Evolutionary conservation across 2,888 invertebrate species (phyloP), one percentile per base, ranked within the genome.

Genomic region (Marasmarcha lunaedactyla): DNA sequence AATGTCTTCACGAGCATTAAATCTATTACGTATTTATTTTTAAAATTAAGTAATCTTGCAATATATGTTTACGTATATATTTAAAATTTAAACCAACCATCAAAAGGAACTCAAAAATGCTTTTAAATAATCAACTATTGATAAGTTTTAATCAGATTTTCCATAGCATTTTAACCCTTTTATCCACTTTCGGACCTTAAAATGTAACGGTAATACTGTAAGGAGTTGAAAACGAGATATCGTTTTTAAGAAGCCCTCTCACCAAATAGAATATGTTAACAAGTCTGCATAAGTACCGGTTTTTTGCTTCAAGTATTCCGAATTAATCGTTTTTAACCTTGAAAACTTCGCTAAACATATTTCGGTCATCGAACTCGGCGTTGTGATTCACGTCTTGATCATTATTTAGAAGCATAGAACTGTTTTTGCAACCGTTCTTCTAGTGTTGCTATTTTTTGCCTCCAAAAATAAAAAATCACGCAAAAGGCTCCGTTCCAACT

Each of bases 351-450:
- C 73, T 68, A 71, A 77, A 72, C 73, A 74, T 68, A 79, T 79
- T 78, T 77, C 61, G 83, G 83, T 81, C 78, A 77, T 78, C 81
- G 72, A 83, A 83, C 83, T 73, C 59, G 61, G 71, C 74, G 71
- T 74, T 72, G 74, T 81, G 83, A 83, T 79, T 83, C 83, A 83
- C 74, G 57, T 55, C 62, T 65, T 70, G 73, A 73, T 68, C 74
- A 77, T 79, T 74, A 78, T 77, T 76, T 74, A 78, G 76, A 71
- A 74, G 69, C 63, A 60, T 68, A 61, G 63, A 72, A 71, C 67
- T 74, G 76, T 83, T 83, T 83, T 81, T 83, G 77, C 52, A 59
- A 62, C 69, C 64, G 71, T 71, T 78, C 71, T 20, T 20, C 7
- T 20, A 5, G 20, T 20, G 7, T 20, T 20, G 20, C 20, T 20